phyloP scores from a whole-genome alignment of 2,888 invertebrate genomes.

The Oegoconia quadripuncta region DNA sequence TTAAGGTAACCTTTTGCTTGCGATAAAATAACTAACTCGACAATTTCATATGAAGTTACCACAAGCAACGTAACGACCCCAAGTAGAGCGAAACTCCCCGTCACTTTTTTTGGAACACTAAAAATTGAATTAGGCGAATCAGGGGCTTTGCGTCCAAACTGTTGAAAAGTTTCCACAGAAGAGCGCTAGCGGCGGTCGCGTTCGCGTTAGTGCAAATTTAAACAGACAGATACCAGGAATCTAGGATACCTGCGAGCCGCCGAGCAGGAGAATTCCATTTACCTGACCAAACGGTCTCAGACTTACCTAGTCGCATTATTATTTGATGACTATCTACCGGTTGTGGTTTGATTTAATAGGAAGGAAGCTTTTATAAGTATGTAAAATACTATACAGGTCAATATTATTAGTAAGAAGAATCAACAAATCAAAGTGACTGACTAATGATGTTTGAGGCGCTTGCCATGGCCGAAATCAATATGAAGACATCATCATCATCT shows the following conservation, averaged over 20 bases:
- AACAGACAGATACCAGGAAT: conserved; percentile 40
- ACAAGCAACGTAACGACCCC: not conserved
- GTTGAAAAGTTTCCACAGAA: conserved; percentile 27
- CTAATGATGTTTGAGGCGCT: no score
- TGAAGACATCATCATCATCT: no score
- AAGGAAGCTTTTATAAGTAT: not conserved
- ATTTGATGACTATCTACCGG: not conserved
- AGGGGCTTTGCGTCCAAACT: conserved; percentile 24
- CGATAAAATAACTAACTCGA: no score
- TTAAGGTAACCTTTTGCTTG: no score
- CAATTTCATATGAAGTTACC: no score
- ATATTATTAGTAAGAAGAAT: no score
- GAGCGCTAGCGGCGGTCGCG: conserved; percentile 11
- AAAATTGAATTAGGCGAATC: conserved; percentile 5
- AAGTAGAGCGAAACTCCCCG: conserved; percentile 3
- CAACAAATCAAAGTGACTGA: no score
- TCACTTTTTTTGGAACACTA: conserved; percentile 2
- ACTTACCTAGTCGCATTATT: not conserved
- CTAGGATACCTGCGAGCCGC: conserved; percentile 22
- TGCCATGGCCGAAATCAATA: no score
- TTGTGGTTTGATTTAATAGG: not conserved
- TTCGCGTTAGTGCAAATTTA: conserved; percentile 35
- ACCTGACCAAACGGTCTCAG: conserved; percentile 20
- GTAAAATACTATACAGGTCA: no score
- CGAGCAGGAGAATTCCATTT: conserved; percentile 38